Base-by-base conservation (phyloP, 2,113 vertebrate species). In the Hiodon alosoides region DNA sequence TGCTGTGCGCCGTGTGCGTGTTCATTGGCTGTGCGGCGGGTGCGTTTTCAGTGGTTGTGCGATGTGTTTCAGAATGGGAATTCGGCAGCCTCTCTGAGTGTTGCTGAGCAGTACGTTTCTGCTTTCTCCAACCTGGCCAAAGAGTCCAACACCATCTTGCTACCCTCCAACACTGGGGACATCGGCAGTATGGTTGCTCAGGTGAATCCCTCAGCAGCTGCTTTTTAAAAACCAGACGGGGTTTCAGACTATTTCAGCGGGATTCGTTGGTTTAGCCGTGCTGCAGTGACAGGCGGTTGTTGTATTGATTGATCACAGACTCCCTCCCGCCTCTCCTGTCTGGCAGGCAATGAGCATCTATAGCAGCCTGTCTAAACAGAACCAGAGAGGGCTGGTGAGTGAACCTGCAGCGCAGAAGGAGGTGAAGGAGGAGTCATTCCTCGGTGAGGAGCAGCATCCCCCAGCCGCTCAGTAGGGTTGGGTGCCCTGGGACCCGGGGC, bases 101-200 rank as follows among this genome's bases (percentile, higher is more conserved):
- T 99, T 71, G 97, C 97, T 0, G 97, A 99, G 79, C 97, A 99
- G 84, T 98, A 98, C 0, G 94, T 98, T 71, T 88, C 79, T 0
- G 97, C 97, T 0, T 99, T 99, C 91, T 95, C 95, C 73, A 95
- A 95, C 74, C 92, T 99, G 69, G 96, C 96, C 71, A 97, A 98
- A 83, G 91, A 98, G 76, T 91, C 94, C 81, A 98, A 98, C 90
- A 98, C 97, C 0, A 66, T 99, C 72, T 90, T 99, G 10, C 91
- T 99, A 79, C 96, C 97, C 0, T 86, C 96, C 47, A 97, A 93
- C 77, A 87, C 94, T 0, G 92, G 95, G 0, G 96, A 99, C 13
- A 71, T 98, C 69, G 92, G 88, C 51, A 92, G 89, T 67, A 98
- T 98, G 97, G 97, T 99, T 2, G 84, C 95, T 5, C 97, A 99